phyloP scores from a whole-genome alignment of 2,797 vertebrate species.

The Decapterus maruadsi region DNA sequence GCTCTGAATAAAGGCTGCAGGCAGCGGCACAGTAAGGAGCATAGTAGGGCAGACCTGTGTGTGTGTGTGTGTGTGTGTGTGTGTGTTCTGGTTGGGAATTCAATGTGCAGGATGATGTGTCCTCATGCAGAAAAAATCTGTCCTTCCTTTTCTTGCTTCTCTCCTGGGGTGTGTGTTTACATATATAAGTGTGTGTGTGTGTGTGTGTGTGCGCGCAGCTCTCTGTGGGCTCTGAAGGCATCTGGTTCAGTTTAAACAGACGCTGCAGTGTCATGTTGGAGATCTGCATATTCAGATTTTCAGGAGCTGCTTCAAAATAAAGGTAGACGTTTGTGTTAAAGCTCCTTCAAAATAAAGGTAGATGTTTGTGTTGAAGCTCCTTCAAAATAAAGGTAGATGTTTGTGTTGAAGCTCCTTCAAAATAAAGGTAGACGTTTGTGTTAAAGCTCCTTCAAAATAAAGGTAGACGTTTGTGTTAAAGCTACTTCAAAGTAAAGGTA shows the following conservation, averaged over 20 bases:
- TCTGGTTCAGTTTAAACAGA: constrained; percentile 43
- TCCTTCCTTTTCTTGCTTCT: constrained; percentile 56
- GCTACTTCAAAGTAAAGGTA: too few relatives aligned
- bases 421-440: too few relatives aligned
- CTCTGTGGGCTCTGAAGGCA: constrained; percentile 43
- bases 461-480: too few relatives aligned
- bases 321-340: too few relatives aligned
- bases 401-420: too few relatives aligned
- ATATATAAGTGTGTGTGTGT: background rate
- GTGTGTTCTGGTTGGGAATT: constrained; percentile 50
- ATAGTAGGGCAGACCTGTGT: constrained; percentile 38
- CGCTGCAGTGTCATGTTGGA: constrained; percentile 23
- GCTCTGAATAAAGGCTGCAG: constrained; percentile 30
- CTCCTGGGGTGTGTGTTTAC: constrained; percentile 56
- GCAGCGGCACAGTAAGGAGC: constrained; percentile 33
- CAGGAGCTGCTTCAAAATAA: too few relatives aligned
- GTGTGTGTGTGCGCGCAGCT: constrained; percentile 18
- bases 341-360: too few relatives aligned
- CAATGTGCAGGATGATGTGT: constrained; percentile 53
- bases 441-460: too few relatives aligned
- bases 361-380: too few relatives aligned
- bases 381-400: too few relatives aligned
- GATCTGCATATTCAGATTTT: background rate
- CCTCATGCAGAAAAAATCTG: constrained; percentile 65
- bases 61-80: constrained; percentile 37